phyloP scores from a whole-genome alignment of 2,888 invertebrate species.

The Seladonia tumulorum region DNA sequence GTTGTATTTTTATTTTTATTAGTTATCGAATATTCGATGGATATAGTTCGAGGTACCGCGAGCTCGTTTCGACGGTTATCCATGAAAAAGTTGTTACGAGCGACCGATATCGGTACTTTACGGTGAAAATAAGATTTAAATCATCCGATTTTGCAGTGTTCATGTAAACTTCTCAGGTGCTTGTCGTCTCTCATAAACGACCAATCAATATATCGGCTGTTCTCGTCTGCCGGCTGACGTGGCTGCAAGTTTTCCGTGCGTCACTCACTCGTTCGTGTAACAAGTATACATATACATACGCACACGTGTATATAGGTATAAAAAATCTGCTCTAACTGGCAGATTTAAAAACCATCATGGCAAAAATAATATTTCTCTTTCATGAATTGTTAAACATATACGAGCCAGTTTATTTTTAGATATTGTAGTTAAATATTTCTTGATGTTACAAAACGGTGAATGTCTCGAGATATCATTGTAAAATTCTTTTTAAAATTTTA shows the following conservation, averaged over 20 bases:
- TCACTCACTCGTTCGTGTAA: constrained; percentile 41
- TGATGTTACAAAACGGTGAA: neutral
- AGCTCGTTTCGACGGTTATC: constrained; percentile 10
- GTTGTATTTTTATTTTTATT: constrained; percentile 11
- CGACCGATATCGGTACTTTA: constrained; percentile 36
- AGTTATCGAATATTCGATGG: constrained; percentile 8
- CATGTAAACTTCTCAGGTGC: constrained; percentile 55
- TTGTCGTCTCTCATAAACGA: constrained; percentile 50
- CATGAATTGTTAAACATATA: neutral
- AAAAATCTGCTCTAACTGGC: neutral
- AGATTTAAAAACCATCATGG: neutral
- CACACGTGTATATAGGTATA: neutral
- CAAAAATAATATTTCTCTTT: neutral
- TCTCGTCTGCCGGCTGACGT: constrained; percentile 59
- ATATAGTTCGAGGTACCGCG: no score
- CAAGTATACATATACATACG: neutral
- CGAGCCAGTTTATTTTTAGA: neutral
- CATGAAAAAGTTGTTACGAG: constrained; percentile 23
- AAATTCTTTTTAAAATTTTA: neutral
- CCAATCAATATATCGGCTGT: constrained; percentile 64
- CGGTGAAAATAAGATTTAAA: constrained; percentile 50
- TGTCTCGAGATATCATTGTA: neutral
- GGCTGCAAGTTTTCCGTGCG: constrained; percentile 66
- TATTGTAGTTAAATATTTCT: neutral
- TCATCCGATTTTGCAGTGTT: constrained; percentile 49